Evolutionary conservation across 2,797 vertebrate genomes (phyloP).

Genomic region (Acanthurus leucopareius): DNA sequence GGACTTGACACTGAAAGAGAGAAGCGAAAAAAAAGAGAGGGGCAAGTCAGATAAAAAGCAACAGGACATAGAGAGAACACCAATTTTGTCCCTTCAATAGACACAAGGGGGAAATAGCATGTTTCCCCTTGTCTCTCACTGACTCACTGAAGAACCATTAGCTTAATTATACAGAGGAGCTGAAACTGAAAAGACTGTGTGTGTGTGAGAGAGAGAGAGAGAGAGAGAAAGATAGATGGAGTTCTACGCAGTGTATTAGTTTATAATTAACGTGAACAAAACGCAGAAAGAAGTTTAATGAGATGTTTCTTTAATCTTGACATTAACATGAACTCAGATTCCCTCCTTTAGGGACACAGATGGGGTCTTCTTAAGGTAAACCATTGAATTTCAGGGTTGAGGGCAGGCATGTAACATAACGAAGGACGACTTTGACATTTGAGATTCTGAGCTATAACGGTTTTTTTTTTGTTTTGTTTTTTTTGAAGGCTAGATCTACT

Average conservation of each 20-base stretch:
- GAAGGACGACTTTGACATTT: not conserved
- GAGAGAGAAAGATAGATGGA: not conserved
- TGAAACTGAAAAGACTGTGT: slow-evolving; percentile 42
- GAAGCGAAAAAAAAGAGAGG: slow-evolving; percentile 1
- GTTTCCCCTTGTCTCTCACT: slow-evolving; percentile 76
- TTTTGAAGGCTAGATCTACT: not conserved
- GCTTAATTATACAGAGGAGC: slow-evolving; percentile 79
- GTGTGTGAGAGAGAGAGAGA: not conserved
- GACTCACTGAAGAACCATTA: slow-evolving; percentile 77
- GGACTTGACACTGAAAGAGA: slow-evolving; percentile 23
- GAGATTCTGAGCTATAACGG: not conserved
- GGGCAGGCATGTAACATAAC: not conserved
- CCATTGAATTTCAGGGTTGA: not conserved
- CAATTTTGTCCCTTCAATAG: slow-evolving; percentile 69
- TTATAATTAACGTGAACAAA: slow-evolving; percentile 44
- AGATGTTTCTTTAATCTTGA: slow-evolving; percentile 5
- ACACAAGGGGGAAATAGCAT: slow-evolving; percentile 75
- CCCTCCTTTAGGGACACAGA: not conserved
- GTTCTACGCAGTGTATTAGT: slow-evolving; percentile 37
- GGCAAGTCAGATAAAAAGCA: slow-evolving; percentile 49
- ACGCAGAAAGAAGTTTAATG: slow-evolving; percentile 52
- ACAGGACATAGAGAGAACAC: slow-evolving; percentile 50
- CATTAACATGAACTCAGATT: slow-evolving; percentile 5
- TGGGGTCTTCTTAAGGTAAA: not conserved
- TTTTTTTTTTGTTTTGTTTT: no score